Evolutionary conservation across 2,797 vertebrate genomes (phyloP), one percentile per base, ranked within the genome.

Genomic region (Tenualosa ilisha): DNA sequence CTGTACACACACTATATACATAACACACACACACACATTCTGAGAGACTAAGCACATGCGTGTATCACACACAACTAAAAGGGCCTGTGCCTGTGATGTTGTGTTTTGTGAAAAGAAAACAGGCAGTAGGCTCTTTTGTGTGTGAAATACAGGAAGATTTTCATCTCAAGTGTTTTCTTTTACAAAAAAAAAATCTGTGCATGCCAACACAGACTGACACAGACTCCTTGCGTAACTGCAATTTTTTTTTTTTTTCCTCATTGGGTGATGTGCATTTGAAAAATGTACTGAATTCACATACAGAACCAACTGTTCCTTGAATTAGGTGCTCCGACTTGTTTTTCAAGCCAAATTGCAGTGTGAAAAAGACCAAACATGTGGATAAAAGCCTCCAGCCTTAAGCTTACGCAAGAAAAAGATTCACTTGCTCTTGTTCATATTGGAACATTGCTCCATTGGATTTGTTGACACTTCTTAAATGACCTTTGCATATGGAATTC

Each of bases 291-390:
- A 83, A 87, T 85, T 86, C 43, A 87, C 81, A 86, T 81, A 26
- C 46, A 87, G 54, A 88, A 89, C 86, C 81, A 61, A 87, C 75
- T 88, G 86, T 91, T 89, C 84, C 54, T 40, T 85, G 88, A 85
- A 84, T 88, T 65, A 90, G 88, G 88, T 86, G 75, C 72, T 89
- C 83, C 87, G 86, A 93, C 91, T 87, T 83, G 87, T 92, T 91
- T 85, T 85, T 92, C 85, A 61, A 84, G 84, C 40, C 81, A 65
- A 89, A 89, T 86, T 26, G 63, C 20, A 40, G 40, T 3, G 49
- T 20, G 1, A 43, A 88, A 53, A 87, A 56, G 40, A 82, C 84
- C 86, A 88, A 87, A 88, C 72, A 56, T 6, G 22, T 79, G 51
- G 86, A 89, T 83, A 85, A 51, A 86, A 59, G 31, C 22, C 37